Percentiles rank a stretch among this genome's conserved stretches.
Conservation (phyloP, 2,888 invertebrate genomes). For the Notocelia uddmanniana region DNA sequence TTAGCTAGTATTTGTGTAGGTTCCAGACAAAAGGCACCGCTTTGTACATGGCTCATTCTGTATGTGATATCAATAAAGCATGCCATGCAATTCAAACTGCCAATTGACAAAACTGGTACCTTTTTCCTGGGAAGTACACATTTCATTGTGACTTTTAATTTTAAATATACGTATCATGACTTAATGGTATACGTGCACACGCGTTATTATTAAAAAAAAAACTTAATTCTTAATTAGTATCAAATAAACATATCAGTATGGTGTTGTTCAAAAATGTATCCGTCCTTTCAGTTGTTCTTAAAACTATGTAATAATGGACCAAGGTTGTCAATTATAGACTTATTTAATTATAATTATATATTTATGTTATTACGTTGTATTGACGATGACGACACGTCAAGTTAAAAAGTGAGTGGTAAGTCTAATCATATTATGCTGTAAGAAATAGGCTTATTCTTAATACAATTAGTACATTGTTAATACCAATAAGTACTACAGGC, state of each 20-base stretch:
- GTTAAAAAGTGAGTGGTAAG: constrained; percentile 3
- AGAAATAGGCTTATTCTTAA: not conserved
- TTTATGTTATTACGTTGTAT: too few species aligned
- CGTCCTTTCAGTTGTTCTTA: constrained; percentile 40
- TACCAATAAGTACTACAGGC: not conserved
- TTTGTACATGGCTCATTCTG: not conserved
- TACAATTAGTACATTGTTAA: not conserved
- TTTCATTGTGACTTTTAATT: not conserved
- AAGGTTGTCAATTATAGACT: not conserved
- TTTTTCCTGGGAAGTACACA: not conserved
- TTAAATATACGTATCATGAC: not conserved
- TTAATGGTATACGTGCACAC: not conserved
- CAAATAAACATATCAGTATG: not conserved
- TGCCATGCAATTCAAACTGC: not conserved
- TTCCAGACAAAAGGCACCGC: not conserved
- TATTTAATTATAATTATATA: not conserved
- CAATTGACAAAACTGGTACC: not conserved
- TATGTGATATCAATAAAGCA: too few species aligned
- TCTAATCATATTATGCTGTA: constrained; percentile 4
- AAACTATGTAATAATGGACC: not conserved
- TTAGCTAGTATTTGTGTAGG: not conserved
- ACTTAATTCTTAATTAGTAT: not conserved
- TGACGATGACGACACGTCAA: constrained; percentile 9
- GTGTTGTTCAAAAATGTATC: constrained; percentile 16
- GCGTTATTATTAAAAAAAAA: not conserved